Evolutionary conservation across 2,888 invertebrate species (phyloP), one percentile per base, ranked within the genome.

Genomic region (Leptinotarsa peninsularis): DNA sequence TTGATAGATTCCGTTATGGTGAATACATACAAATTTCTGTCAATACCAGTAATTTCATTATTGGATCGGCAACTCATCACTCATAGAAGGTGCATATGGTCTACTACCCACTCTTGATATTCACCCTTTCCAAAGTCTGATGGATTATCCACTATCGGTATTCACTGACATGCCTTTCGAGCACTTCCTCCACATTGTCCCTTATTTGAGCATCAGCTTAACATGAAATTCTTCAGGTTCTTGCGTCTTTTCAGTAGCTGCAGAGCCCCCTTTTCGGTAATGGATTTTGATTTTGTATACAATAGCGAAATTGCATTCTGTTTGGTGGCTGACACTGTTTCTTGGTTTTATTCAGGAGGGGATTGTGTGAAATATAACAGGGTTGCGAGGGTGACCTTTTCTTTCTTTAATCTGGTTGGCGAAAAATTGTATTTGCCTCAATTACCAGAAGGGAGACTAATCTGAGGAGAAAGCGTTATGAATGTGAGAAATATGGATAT

Each of bases 251-350:
- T 83, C 82, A 83, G 71, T 79, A 78, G 77, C 78, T 23, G 58
- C 54, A 17, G 15, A 49, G 58, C 56, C 70, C 76, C 82, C 82
- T 82, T 80, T 79, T 79, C 81, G 56, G 85, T 87, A 87, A 87
- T 87, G 87, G 87, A 87, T 87, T 87, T 87, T 87, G 87, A 87
- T 88, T 86, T 86, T 79, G 79, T 81, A 83, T 82, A 85, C 85
- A 85, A 85, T 84, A 74, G 82, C 78, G 74, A 81, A 81, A 84
- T 83, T 84, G 82, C 80, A 78, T 79, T 79, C 73, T 83, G 82
- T 83, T 84, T 82, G 83, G 83, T 83, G 83, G 82, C 81, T 80
- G 79, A 80, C 81, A 81, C 77, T 80, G 81, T 78, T 80, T 81
- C 83, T 82, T 84, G 82, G 82, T 83, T 82, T 82, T 81, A 81